Base-by-base conservation (phyloP, 2,888 invertebrate species). In the Aphidius colemani region DNA sequence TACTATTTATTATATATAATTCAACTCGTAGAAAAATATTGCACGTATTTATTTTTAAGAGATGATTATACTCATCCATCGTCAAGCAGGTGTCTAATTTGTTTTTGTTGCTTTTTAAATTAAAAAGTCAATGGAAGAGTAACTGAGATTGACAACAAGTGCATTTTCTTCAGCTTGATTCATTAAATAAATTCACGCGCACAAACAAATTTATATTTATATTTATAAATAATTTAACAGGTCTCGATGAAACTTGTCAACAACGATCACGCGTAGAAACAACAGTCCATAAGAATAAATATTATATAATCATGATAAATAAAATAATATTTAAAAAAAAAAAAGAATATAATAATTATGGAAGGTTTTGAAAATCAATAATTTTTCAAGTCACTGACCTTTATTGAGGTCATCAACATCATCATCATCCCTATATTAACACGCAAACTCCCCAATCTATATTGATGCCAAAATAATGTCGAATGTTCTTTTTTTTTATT, bases 401-500 rank as follows among this genome's bases (percentile, higher is more conserved):
- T 75, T 79, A 78, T 79, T 77, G 77, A 76, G 78, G 78, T 74
- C 79, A 79, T 77, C 79, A 74, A 75, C 76, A 78, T 77, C 77
- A 77, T 78, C 69, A 65, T 65, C 75, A n/a, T n/a, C 77, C 75
- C 75, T n/a, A n/a, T n/a, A 68, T 78, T 77, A 74, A 69, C 63
- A 72, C 70, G 60, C 72, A 68, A 67, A 67, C 65, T 66, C 69
- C 30, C n/a, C 18, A 18, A 44, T 46, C 49, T 30, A 30, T 30
- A 30, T 30, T 30, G 3, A 30, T 30, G 30, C 30, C 30, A 30
- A 30, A n/a, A n/a, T n/a, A n/a, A 30, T 30, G 30, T 30, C 5
- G 5, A 30, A 5, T 30, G 5, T 30, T 30, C 0, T 30, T 30
- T 30, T 3, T 30, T 30, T 30, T 30, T 30, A 30, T 30, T 30